Percentiles rank a stretch among this genome's conserved stretches.
Evolutionary conservation across 2,888 invertebrate species (phyloP).

Genomic region (Serripes groenlandicus): DNA sequence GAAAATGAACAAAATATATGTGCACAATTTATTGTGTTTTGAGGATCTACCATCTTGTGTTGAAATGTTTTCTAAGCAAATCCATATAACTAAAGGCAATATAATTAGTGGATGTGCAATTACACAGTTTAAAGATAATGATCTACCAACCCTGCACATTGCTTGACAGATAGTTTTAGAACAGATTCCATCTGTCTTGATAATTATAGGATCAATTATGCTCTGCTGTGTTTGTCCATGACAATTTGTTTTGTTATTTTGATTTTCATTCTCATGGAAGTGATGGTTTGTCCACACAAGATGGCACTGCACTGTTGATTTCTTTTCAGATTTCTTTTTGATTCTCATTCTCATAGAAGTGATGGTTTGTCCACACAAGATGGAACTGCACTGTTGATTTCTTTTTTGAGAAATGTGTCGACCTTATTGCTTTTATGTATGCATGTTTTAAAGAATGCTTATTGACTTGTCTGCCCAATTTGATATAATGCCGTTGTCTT

Average conservation of each 20-base stretch:
- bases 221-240: conserved; percentile 26
- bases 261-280: conserved; percentile 42
- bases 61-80: neutral
- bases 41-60: conserved; percentile 39
- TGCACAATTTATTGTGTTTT: conserved; percentile 15
- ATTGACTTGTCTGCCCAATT: conserved; percentile 29
- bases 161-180: conserved; percentile 17
- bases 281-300: conserved; percentile 21
- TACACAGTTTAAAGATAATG: neutral
- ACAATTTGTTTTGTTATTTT: conserved; percentile 24
- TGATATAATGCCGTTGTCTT: conserved; percentile 30
- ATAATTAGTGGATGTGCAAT: conserved; percentile 21
- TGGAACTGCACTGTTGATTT: no score
- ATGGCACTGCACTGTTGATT: conserved; percentile 38
- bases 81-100: conserved; percentile 6
- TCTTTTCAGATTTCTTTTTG: no score
- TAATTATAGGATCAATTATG: conserved; percentile 30
- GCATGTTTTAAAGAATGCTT: conserved; percentile 31
- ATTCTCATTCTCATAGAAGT: no score
- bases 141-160: conserved; percentile 31
- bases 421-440: conserved; percentile 39
- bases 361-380: no score
- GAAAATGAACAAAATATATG: conserved; percentile 1
- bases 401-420: conserved; percentile 20
- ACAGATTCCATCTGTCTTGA: neutral